Base-by-base conservation (phyloP, 2,888 invertebrate species). In the Ornithoptera alexandrae region DNA sequence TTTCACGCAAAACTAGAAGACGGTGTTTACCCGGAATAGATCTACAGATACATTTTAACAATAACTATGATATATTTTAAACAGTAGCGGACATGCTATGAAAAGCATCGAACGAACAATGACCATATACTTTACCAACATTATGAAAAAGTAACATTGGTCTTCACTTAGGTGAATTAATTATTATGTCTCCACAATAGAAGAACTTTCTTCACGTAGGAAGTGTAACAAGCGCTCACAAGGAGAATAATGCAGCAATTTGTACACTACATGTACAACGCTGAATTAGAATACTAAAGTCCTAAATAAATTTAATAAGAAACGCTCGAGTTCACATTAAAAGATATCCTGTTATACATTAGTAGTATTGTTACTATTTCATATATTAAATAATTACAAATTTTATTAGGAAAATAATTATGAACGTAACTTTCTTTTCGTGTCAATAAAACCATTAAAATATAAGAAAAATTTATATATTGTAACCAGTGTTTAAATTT, bases 331-430 rank as follows among this genome's bases (percentile, higher is more conserved):
- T 56, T 63, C 12, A 59, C 30, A 17, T 57, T 57, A 22, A 24
- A 24, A 6, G 18, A 50, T 42, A n/a, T 57, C 56, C 24, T 56
- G n/a, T 67, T 58, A 67, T 73, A 70, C 71, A 73, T 71, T 75
- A 71, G 71, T 70, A 70, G 72, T 68, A 75, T 67, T 65, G n/a
- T 73, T 74, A 67, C 72, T 70, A 70, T 82, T 84, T 86, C 83
- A 88, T 84, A 86, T 85, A 76, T 72, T 71, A 87, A 83, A 85
- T 75, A 75, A 85, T 87, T 85, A 87, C 83, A 73, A 78, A 86
- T 87, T 81, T 81, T 61, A 79, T 74, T 72, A 82, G 84, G 81
- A 86, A 86, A 66, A n/a, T 20, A 42, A 36, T 30, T 15, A 20
- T 4, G 15, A 61, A n/a, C 7, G 17, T 46, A 8, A 30, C 61